phyloP scores from a whole-genome alignment of 2,797 vertebrate genomes.

The Brachyalestes nurse region DNA sequence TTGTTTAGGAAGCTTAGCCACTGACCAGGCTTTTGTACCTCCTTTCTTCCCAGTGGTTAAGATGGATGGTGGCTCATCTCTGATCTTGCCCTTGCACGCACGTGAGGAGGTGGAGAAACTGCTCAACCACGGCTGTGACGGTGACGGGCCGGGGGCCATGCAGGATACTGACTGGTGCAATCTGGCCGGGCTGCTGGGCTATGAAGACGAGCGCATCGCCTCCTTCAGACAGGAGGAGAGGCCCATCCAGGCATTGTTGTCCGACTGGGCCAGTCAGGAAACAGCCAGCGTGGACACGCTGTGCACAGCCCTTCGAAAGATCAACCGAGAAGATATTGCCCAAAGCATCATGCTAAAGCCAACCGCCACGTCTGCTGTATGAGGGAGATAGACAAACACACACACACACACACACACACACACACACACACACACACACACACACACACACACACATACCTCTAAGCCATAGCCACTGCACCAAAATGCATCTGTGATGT shows the following conservation, averaged over 20 bases:
- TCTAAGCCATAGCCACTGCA: slow-evolving; percentile 31
- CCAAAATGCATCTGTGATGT: slow-evolving; percentile 10
- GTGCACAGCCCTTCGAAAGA: slow-evolving; percentile 87
- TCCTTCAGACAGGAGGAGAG: slow-evolving; percentile 87
- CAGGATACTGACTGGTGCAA: slow-evolving; percentile 91
- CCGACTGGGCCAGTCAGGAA: slow-evolving; percentile 90
- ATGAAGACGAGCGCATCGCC: slow-evolving; percentile 89
- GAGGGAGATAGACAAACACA: slow-evolving; percentile 50
- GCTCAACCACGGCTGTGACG: slow-evolving; percentile 74
- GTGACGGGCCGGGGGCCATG: slow-evolving; percentile 65
- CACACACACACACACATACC: slow-evolving; percentile 27
- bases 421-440: slow-evolving; percentile 27
- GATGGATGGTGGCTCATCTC: slow-evolving; percentile 82
- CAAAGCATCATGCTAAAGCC: slow-evolving; percentile 87
- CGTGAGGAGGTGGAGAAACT: slow-evolving; percentile 93
- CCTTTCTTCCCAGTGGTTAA: slow-evolving; percentile 77
- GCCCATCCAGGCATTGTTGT: slow-evolving; percentile 86
- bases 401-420: slow-evolving; percentile 10
- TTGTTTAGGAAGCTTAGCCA: too few relatives aligned
- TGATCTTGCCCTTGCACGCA: slow-evolving; percentile 85
- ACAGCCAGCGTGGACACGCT: slow-evolving; percentile 88
- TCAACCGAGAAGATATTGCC: slow-evolving; percentile 91
- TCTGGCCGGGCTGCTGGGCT: slow-evolving; percentile 91
- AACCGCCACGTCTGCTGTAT: slow-evolving; percentile 90
- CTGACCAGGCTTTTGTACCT: too few relatives aligned